Evolutionary conservation across 1,140 invertebrate genomes (phyloP), one percentile per base, ranked within the genome.

Genomic region (Rhizoglyphus robini): DNA sequence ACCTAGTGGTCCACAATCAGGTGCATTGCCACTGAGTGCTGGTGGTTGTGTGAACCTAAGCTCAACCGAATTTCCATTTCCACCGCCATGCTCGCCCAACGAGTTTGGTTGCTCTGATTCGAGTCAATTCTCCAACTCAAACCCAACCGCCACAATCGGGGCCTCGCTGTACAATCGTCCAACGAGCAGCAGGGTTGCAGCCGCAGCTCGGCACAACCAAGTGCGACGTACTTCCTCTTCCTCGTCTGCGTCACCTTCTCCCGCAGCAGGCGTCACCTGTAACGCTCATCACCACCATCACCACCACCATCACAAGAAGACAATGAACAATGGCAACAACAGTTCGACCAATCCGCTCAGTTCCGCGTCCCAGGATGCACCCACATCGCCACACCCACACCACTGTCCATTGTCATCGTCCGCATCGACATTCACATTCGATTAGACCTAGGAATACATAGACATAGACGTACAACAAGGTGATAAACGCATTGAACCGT

Each of bases 371-470:
- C 15, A 29, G 15, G n/a, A 32, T 58, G 54, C 15, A 30, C 29
- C 54, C 2, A 58, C 11, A 29, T 58, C 54, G 2, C n/a, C n/a
- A 8, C 51, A 54, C 20, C 51, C 8, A n/a, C 25, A 13, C 25
- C 54, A 58, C 15, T 58, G 15, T 58, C 54, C 15, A 32, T 27
- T 13, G n/a, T 3, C 29, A 31, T 3, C 51, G 4, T 29, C 15
- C 2, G 2, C 58, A 32, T 29, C 58, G 23, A 60, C 58, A 34
- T 60, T 60, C 36, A 60, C 58, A 38, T 60, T 60, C 36, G 58
- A 60, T 20, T 60, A 46, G 31, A 49, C 5, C 4, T 11, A 11
- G 18, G 18, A 41, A 41, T 11, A 41, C 18, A 41, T n/a, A 46
- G 23, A n/a, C 23, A 15, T 46, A n/a, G 8, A 46, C 36, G n/a